A percentile compares a stretch with the other conserved stretches of the same genome.
Evolutionary conservation across 2,888 invertebrate genomes (phyloP).

Genomic region (Nowickia ferox): DNA sequence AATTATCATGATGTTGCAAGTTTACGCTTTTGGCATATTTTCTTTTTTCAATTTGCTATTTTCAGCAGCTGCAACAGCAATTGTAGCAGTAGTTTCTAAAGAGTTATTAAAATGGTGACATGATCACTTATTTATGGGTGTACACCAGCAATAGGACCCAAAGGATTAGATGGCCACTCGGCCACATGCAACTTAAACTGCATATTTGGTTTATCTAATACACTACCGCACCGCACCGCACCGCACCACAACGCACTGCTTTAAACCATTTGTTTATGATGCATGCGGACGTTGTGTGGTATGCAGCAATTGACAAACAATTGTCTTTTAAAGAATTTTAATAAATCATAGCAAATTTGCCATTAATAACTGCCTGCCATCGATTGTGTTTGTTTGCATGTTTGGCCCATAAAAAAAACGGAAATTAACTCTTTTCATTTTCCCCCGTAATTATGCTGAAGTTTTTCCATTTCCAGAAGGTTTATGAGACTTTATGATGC

Average conservation of each 20-base stretch:
- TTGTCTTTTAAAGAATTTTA: conserved; percentile 53
- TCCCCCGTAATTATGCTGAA: conserved; percentile 45
- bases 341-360: conserved; percentile 50
- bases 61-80: conserved; percentile 6
- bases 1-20: conserved; percentile 74
- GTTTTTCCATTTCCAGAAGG: conserved; percentile 21
- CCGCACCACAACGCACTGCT: too few relatives aligned
- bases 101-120: conserved; percentile 72
- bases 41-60: conserved; percentile 32
- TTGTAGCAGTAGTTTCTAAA: conserved; percentile 54
- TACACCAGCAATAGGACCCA: conserved; percentile 70
- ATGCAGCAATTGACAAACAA: conserved; percentile 52
- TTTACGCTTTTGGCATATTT: conserved; percentile 65
- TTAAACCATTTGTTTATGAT: conserved; percentile 7
- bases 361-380: conserved; percentile 53
- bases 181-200: neutral
- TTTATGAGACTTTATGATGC: neutral
- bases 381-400: neutral
- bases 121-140: conserved; percentile 72
- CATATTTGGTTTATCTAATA: conserved; percentile 33
- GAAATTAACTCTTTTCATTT: conserved; percentile 31
- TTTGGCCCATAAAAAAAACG: conserved; percentile 26
- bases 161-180: conserved; percentile 60
- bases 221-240: too few relatives aligned
- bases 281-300: neutral